phyloP scores from a whole-genome alignment of 1,140 invertebrate genomes.

The Pteromalus puparum region DNA sequence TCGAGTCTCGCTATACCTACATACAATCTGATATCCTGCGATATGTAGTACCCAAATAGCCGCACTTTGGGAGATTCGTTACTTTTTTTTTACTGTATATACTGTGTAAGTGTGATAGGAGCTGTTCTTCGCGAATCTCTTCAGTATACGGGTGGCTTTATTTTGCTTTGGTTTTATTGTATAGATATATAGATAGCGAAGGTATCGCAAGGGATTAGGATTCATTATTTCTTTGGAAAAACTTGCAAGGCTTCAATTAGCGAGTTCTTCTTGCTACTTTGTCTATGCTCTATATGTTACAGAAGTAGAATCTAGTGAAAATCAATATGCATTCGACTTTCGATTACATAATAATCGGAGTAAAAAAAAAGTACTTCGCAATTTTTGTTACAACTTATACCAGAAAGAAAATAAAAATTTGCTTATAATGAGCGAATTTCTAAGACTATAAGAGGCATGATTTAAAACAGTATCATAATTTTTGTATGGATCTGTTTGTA shows the following conservation, averaged over 20 bases:
- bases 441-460: not conserved
- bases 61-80: not conserved
- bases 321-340: not conserved
- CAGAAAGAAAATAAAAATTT: not conserved
- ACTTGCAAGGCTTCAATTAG: not conserved
- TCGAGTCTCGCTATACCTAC: no score
- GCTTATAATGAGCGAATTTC: not conserved
- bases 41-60: not conserved
- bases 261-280: not conserved
- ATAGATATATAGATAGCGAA: not conserved
- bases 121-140: no score
- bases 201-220: not conserved
- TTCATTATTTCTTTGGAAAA: not conserved
- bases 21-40: not conserved
- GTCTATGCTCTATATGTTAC: not conserved
- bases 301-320: not conserved
- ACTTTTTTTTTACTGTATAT: no score
- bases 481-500: no score
- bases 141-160: not conserved
- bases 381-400: not conserved
- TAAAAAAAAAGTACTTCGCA: not conserved
- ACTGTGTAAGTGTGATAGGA: no score
- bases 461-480: no score
- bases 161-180: not conserved
- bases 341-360: not conserved